Evolutionary conservation across 2,113 vertebrate species (phyloP), one percentile per base, ranked within the genome.

Genomic region (Lamprotornis superbus): DNA sequence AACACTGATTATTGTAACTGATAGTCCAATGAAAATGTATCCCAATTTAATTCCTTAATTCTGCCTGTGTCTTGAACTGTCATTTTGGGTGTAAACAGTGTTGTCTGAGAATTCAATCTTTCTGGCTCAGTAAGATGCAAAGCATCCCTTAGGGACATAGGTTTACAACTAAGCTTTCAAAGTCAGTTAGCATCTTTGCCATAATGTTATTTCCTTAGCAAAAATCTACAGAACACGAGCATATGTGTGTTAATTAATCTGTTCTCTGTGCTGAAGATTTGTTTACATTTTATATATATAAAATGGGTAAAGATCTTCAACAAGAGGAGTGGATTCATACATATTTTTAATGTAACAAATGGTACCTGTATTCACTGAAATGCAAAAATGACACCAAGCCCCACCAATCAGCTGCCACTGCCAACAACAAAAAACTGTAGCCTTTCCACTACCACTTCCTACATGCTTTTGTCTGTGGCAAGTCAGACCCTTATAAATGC

Each of bases 151-250:
- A 53, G 90, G 59, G 78, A 39, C 63, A n/a, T 30, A 60, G 24
- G 39, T 86, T 96, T 94, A 63, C 70, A 76, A n/a, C 46, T 57
- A 61, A 87, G 89, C 81, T 87, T 95, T 96, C 83, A 60, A 76
- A 95, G 47, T 67, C 75, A 46, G 74, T 95, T 95, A 85, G 63
- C 19, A 27, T 95, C 87, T 93, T 83, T 76, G 42, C 30, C 27
- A 11, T 79, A 91, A 80, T 80, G 74, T 78, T 70, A 79, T 91
- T 95, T 90, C 69, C 73, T 37, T 78, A 68, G 74, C 53, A 76
- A 82, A 65, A 80, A 53, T 30, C 30, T 80, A 27, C 50, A 83
- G 87, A 78, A 68, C 40, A 39, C 18, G 47, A 91, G 35, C 39
- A 47, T 71, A 39, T 53, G 30, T 39, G 44, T 57, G 70, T 94